phyloP scores from a whole-genome alignment of 1,140 invertebrate species.

The Steinernema feltiae region DNA sequence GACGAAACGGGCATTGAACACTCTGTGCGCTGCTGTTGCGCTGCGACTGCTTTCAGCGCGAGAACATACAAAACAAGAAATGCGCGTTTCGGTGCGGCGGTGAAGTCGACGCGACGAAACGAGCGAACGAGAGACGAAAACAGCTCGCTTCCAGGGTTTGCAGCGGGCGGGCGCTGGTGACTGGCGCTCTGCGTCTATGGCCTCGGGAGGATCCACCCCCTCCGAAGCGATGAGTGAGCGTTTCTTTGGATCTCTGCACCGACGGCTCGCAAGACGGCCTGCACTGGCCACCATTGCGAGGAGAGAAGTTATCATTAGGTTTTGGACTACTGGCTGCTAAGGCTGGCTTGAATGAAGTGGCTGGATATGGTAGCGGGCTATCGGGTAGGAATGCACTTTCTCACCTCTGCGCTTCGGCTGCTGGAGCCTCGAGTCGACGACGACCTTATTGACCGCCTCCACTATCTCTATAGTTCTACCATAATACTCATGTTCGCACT shows the following conservation, averaged over 20 bases:
- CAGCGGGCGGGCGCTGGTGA: no score
- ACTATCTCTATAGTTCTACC: slow-evolving; percentile 63
- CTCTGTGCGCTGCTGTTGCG: neutral
- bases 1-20: neutral
- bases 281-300: neutral
- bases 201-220: neutral
- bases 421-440: slow-evolving; percentile 61
- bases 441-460: slow-evolving; percentile 62
- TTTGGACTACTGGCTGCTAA: neutral
- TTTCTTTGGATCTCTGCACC: neutral
- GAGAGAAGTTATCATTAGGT: neutral
- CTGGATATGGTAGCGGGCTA: slow-evolving; percentile 51
- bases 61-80: slow-evolving; percentile 13
- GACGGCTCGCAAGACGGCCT: neutral
- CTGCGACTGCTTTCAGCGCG: no score
- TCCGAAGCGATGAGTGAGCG: neutral
- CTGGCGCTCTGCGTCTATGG: neutral
- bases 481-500: slow-evolving; percentile 62
- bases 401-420: slow-evolving; percentile 51
- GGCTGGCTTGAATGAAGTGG: neutral
- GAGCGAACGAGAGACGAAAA: neutral
- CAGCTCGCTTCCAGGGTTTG: neutral
- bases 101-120: neutral
- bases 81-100: no score
- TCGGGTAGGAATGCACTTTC: slow-evolving; percentile 53